Percentiles rank a stretch among this genome's conserved stretches.
Conservation (phyloP, 2,888 invertebrate genomes). For the Erynnis tages region DNA sequence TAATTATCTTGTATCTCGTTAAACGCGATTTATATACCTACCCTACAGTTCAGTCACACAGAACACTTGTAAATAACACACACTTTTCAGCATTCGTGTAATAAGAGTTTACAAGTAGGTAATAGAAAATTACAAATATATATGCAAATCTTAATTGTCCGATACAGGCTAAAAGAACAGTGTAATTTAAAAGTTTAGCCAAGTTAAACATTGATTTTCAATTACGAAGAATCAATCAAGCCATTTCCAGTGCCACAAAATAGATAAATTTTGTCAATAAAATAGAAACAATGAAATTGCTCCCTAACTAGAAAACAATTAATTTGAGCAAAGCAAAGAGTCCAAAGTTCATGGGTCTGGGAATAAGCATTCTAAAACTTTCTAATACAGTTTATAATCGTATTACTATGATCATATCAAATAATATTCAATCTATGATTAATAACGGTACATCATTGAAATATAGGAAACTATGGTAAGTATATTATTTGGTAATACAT, state of each 20-base stretch:
- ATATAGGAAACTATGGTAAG: slow-evolving; percentile 21
- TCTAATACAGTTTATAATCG: slow-evolving; percentile 13
- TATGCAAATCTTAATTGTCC: slow-evolving; percentile 13
- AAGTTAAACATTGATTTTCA: too few species aligned
- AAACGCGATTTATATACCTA: slow-evolving; percentile 41
- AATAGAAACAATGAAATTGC: background rate
- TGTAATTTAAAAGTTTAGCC: slow-evolving; percentile 7
- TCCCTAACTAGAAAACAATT: background rate
- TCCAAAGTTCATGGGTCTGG: background rate
- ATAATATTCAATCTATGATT: slow-evolving; percentile 13
- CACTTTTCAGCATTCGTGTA: slow-evolving; percentile 31
- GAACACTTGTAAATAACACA: slow-evolving; percentile 36
- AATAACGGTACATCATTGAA: slow-evolving; percentile 17
- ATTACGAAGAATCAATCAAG: too few species aligned
- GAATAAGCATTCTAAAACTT: slow-evolving; percentile 16
- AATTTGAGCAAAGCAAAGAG: slow-evolving; percentile 21
- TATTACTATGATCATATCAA: slow-evolving; percentile 23
- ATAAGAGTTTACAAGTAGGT: slow-evolving; percentile 30
- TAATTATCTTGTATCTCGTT: slow-evolving; percentile 35
- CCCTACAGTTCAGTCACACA: slow-evolving; percentile 40
- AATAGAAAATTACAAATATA: slow-evolving; percentile 27
- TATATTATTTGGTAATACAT: slow-evolving; percentile 24
- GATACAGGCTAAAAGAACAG: slow-evolving; percentile 2
- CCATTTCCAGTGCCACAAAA: slow-evolving; percentile 2
- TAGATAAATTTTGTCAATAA: background rate